Percentiles rank a stretch among this genome's conserved stretches.
These are phyloP conservation scores for Globodera rostochiensis DNA, from an alignment of 1,140 invertebrate species.

Conservation along the genomic window DNA sequence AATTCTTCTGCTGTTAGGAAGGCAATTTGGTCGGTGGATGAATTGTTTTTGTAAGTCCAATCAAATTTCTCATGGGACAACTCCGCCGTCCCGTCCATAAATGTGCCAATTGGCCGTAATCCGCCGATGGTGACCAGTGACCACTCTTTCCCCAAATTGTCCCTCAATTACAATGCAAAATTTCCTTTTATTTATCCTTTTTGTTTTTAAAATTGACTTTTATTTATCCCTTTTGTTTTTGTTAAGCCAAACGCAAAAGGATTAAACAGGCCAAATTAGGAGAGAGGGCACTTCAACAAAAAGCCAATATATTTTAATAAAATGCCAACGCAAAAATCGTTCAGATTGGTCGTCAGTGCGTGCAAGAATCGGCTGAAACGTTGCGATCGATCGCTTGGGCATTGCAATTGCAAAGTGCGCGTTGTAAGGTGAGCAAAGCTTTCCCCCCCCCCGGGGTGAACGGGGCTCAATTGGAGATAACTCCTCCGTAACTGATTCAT, in stretches of 20 bases:
- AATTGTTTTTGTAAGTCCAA: no score
- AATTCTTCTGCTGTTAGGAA: no score
- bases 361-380: conserved; percentile 44
- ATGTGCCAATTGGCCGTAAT: no score
- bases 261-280: no score
- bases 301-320: no score
- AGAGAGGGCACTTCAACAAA: no score
- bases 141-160: neutral
- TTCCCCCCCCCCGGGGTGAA: neutral
- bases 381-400: conserved; percentile 42
- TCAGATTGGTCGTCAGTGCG: conserved; percentile 46
- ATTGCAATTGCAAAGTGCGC: conserved; percentile 45
- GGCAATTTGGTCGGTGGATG: no score
- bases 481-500: no score
- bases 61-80: no score
- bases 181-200: neutral
- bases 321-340: neutral
- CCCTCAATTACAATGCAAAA: conserved; percentile 5
- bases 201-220: neutral
- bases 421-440: conserved; percentile 48
- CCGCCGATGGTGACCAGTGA: neutral
- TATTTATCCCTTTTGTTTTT: neutral
- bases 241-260: no score
- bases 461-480: no score
- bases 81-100: no score